Evolutionary conservation across 2,888 invertebrate species (phyloP).

Genomic region (Neoascia interrupta): DNA sequence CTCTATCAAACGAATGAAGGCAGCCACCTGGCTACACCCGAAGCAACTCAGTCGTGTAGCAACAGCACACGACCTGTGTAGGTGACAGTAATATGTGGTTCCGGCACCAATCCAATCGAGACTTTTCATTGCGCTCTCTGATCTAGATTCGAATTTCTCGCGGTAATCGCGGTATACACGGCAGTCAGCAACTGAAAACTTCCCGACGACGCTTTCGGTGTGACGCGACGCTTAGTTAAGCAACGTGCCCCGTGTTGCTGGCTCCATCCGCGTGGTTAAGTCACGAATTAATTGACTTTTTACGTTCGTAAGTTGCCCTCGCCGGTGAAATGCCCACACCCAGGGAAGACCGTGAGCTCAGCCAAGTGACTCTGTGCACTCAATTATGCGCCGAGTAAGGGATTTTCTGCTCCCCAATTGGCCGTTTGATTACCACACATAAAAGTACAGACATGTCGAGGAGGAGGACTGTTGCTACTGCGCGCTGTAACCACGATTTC

Average conservation of each 20-base stretch:
- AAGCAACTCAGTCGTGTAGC: too few relatives aligned
- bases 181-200: constrained; percentile 20
- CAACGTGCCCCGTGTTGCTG: constrained; percentile 11
- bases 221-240: constrained; percentile 17
- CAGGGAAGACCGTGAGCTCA: constrained; percentile 10
- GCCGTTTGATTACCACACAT: constrained; percentile 41
- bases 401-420: constrained; percentile 28
- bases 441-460: too few relatives aligned
- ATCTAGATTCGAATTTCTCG: constrained; percentile 49
- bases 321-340: not conserved
- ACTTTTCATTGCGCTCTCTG: constrained; percentile 34
- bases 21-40: too few relatives aligned
- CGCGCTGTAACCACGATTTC: constrained; percentile 3
- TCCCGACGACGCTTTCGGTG: constrained; percentile 18
- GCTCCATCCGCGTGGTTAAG: constrained; percentile 44
- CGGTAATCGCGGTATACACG: not conserved
- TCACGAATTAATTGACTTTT: constrained; percentile 52
- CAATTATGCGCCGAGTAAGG: constrained; percentile 14
- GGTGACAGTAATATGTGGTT: too few relatives aligned
- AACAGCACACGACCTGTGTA: too few relatives aligned
- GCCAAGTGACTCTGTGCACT: constrained; percentile 21
- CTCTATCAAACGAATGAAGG: too few relatives aligned
- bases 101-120: constrained; percentile 7
- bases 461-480: constrained; percentile 12
- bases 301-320: not conserved